A percentile compares a stretch with the other conserved stretches of the same genome.
phyloP scores from a whole-genome alignment of 53 echinoderm and acorn worm species.

The Echinometra lucunter region DNA sequence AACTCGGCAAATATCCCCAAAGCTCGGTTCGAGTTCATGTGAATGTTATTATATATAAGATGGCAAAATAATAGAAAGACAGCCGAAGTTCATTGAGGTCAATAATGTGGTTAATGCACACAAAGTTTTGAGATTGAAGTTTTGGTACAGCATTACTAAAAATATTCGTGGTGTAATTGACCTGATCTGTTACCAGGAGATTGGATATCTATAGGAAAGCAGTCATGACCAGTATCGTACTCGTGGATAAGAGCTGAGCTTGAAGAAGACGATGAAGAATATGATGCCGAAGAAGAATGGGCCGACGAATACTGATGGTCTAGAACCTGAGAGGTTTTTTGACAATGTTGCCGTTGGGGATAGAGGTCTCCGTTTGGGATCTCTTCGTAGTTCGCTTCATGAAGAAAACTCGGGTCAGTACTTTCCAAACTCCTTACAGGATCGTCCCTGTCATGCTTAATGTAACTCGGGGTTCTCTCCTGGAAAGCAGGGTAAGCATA shows the following conservation, averaged over 20 bases:
- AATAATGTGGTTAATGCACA: too few species aligned
- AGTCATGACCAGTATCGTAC: background rate
- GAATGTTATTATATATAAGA: too few species aligned
- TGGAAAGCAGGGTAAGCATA: slow-evolving; percentile 21
- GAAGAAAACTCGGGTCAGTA: background rate
- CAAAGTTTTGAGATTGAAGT: too few species aligned
- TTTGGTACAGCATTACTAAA: background rate
- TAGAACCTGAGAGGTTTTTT: background rate
- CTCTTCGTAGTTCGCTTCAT: background rate
- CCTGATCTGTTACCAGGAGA: too few species aligned
- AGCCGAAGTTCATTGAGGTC: too few species aligned
- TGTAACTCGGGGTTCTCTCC: background rate
- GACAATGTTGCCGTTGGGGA: background rate
- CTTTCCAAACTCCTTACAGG: background rate
- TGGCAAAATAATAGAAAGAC: too few species aligned
- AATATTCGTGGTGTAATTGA: background rate
- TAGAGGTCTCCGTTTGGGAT: background rate
- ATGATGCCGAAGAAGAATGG: background rate
- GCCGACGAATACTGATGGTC: background rate
- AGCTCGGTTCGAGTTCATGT: too few species aligned
- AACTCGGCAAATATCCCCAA: too few species aligned
- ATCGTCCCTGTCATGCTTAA: background rate
- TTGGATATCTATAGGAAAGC: background rate
- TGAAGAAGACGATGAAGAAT: background rate
- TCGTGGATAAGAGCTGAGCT: slow-evolving; percentile 18